Evolutionary conservation across 2,888 invertebrate species (phyloP).

Genomic region (Eueremaeus valkanovi): DNA sequence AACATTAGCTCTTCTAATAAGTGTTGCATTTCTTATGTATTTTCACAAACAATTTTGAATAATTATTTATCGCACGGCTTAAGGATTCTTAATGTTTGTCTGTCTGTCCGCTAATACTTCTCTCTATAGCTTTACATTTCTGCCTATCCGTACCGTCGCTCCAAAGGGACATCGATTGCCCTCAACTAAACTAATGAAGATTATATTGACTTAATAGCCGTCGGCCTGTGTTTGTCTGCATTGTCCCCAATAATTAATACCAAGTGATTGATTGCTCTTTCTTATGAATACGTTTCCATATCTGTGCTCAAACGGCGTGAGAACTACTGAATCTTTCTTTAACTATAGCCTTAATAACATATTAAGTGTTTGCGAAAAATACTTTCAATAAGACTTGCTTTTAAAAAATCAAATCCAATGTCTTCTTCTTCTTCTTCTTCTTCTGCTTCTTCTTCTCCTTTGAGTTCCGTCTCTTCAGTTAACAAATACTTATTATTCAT

Average conservation of each 20-base stretch:
- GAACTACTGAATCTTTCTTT: constrained; percentile 10
- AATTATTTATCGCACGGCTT: neutral
- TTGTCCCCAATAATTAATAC: constrained; percentile 22
- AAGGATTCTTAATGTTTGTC: neutral
- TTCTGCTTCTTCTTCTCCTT: too few relatives aligned
- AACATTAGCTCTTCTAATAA: neutral
- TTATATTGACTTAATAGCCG: constrained; percentile 8
- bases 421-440: too few relatives aligned
- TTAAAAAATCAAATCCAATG: too few relatives aligned
- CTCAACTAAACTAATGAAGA: neutral
- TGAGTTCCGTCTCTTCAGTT: too few relatives aligned
- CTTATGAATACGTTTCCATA: neutral
- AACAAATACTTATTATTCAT: too few relatives aligned
- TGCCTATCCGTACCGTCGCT: neutral
- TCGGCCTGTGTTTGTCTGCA: neutral
- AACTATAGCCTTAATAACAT: neutral
- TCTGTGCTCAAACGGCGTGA: neutral
- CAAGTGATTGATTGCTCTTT: neutral
- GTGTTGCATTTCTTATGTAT: neutral
- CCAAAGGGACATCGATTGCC: neutral
- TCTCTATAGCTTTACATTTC: neutral
- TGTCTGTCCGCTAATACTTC: too few relatives aligned
- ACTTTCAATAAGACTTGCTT: too few relatives aligned
- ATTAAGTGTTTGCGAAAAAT: constrained; percentile 8
- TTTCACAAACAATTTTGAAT: too few relatives aligned